A percentile compares a stretch with the other conserved stretches of the same genome.
Evolutionary conservation across 2,888 invertebrate species (phyloP).

Genomic region (Lottia gigantea): DNA sequence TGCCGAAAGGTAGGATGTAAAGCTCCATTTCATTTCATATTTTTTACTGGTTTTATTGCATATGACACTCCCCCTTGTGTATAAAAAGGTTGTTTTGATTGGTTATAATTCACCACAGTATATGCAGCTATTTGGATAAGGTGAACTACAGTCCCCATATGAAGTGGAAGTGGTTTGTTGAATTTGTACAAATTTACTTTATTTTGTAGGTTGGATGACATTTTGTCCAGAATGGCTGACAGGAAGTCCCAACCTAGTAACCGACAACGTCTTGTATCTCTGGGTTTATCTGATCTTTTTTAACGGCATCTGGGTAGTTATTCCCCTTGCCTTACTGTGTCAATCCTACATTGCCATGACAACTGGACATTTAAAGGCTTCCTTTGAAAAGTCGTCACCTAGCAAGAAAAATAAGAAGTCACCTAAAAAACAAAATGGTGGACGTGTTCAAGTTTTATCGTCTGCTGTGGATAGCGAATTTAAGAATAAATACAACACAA

Average conservation of each 20-base stretch:
- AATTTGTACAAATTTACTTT: no score
- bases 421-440: not conserved
- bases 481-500: not conserved
- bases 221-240: slow-evolving; percentile 64
- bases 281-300: slow-evolving; percentile 66
- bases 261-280: slow-evolving; percentile 54
- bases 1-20: no score
- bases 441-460: not conserved
- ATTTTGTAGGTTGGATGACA: slow-evolving; percentile 63
- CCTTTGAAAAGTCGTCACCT: no score
- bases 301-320: slow-evolving; percentile 64
- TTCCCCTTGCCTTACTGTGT: slow-evolving; percentile 55
- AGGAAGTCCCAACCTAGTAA: slow-evolving; percentile 55
- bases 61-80: no score
- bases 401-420: not conserved
- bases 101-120: no score
- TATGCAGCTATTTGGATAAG: no score
- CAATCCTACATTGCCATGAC: slow-evolving; percentile 54
- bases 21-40: no score
- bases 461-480: not conserved
- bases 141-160: no score
- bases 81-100: no score
- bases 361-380: not conserved
- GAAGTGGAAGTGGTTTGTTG: no score
- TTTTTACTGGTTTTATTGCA: no score